Percentiles rank a stretch among this genome's conserved stretches.
Conservation (phyloP, 92 coral and sea anemone species). For the Phymanthus crucifer region DNA sequence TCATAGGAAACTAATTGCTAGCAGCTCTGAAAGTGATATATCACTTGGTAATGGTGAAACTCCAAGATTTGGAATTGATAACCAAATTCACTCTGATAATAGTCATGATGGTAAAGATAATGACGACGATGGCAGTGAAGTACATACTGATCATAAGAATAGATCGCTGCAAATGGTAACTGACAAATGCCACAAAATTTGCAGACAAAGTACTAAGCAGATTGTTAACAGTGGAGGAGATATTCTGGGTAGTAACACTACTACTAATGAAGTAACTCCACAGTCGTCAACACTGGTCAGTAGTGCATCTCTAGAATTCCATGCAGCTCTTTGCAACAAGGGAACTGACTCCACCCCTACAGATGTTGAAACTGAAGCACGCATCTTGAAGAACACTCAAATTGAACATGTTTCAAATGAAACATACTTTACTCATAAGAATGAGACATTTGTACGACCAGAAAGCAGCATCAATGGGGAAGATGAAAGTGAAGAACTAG, state of each 20-base stretch:
- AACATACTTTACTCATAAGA: not conserved
- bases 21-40: not conserved
- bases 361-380: not conserved
- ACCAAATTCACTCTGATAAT: not conserved
- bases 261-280: not conserved
- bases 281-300: not conserved
- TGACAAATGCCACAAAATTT: not conserved
- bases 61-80: not conserved
- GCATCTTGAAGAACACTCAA: not conserved
- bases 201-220: not conserved
- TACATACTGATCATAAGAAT: not conserved
- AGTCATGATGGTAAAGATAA: not conserved
- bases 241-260: too few species aligned
- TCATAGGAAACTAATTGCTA: not conserved
- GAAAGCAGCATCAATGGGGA: constrained; percentile 24
- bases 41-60: not conserved
- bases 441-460: not conserved
- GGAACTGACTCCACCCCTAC: not conserved
- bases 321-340: not conserved
- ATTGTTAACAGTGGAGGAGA: not conserved
- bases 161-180: not conserved
- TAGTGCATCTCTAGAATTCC: constrained; percentile 21
- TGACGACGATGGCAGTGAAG: not conserved
- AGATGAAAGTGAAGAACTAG: not conserved
- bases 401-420: not conserved